A percentile compares a stretch with the other conserved stretches of the same genome.
These are phyloP conservation scores for Terrapene triunguis DNA, from an alignment of 2,113 vertebrate genomes.

Conservation along the genomic window DNA sequence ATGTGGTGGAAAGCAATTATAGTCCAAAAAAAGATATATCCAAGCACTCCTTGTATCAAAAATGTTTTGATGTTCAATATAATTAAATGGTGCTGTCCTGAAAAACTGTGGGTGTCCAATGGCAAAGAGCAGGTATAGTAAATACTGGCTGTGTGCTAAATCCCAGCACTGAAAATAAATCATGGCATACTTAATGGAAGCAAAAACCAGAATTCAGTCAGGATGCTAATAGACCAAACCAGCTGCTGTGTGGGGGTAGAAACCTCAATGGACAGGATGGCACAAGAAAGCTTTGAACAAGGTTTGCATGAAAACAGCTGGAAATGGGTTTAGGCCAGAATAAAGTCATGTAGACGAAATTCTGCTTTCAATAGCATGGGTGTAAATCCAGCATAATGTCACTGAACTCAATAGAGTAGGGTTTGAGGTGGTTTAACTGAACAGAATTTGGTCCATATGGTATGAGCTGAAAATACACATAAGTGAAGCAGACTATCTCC, in stretches of 20 bases:
- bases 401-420: neutral
- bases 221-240: neutral
- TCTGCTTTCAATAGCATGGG: neutral
- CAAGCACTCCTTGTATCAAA: constrained; percentile 9
- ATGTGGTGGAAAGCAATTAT: constrained; percentile 1
- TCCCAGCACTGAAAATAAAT: neutral
- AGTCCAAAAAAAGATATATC: neutral
- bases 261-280: constrained; percentile 10
- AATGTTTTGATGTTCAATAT: neutral
- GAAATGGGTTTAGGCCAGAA: constrained; percentile 38
- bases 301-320: neutral
- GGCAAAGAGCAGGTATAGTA: neutral
- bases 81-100: neutral
- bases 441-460: neutral
- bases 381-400: neutral
- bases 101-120: neutral
- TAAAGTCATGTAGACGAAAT: neutral
- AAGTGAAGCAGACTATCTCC: neutral
- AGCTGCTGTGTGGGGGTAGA: neutral
- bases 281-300: constrained; percentile 14
- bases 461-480: neutral
- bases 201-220: neutral
- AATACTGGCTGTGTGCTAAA: neutral
- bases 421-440: neutral
- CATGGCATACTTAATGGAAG: neutral